Evolutionary conservation across 2,888 invertebrate genomes (phyloP), one percentile per base, ranked within the genome.

Genomic region (Zelleria hepariella): DNA sequence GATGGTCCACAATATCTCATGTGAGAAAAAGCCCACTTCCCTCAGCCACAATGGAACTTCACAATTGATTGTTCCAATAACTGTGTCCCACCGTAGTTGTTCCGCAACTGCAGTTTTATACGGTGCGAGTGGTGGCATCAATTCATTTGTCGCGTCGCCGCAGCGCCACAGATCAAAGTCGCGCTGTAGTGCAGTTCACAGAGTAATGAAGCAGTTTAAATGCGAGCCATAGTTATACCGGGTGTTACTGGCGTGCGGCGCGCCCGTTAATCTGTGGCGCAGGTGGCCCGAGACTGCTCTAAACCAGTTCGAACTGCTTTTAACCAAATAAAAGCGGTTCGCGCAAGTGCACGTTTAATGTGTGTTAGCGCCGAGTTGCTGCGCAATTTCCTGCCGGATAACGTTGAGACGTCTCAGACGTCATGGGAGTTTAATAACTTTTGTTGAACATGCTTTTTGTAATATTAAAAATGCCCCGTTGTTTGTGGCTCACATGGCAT

Each of bases 131-230:
- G 32, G 32, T 32, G 32, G 32, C 32, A 42, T 42, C 32, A 42
- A 42, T 42, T 15, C 32, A 42, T 42, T 42, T 42, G 32, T 42
- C 32, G 32, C 32, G 15, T 15, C 32, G 15, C 32, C 32, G 32
- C 32, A 42, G 32, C 32, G 32, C 32, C 32, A 42, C 32, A 10
- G 32, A 42, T 42, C 32, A 42, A 42, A 42, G 32, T 42, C 32
- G 32, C 32, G 32, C 32, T 42, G 32, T 42, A 42, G 32, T 42
- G 15, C n/a, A 27, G 59, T 55, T 23, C 54, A 59, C 59, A 51
- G 42, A 58, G 58, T 58, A 58, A 52, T 53, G 52, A 32, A 58
- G 52, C 52, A 58, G 58, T 58, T 58, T 58, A 58, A 58, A 53
- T 52, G 52, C 58, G 58, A 21, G 23, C 58, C 24, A 25, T 25